Evolutionary conservation across 2,888 invertebrate species (phyloP), one percentile per base, ranked within the genome.

Genomic region (Mythimna vitellina): DNA sequence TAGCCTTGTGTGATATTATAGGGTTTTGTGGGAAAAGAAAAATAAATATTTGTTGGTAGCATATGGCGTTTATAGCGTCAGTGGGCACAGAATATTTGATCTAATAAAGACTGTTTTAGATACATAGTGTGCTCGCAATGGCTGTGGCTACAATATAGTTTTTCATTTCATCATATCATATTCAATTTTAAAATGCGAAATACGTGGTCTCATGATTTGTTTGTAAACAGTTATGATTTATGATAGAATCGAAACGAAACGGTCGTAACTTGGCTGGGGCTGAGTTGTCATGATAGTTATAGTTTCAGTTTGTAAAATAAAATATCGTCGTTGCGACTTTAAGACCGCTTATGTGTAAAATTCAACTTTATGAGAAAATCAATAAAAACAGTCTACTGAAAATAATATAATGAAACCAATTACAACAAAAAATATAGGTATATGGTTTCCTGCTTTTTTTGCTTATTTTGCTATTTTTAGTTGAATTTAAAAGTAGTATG

Each of bases 81-180:
- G 56, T 57, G 63, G 53, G 70, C 70, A 71, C 67, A 63, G 73
- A 76, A 79, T 85, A 83, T 85, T 82, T 82, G 85, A 79, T 68
- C 70, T 72, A 82, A 84, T 84, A 79, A 76, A 73, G 61, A 64
- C 57, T 29, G 51, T 10, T 53, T 49, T 49, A 51, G 56, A 32
- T 22, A 46, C 56, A 51, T 38, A 58, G 49, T 42, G 14, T 58
- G 22, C 20, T 53, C 12, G 29, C 32, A 56, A 22, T 14, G 54
- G 42, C 35, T 9, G 46, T 58, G 20, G 14, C 32, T 53, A 35
- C n/a, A 69, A n/a, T 72, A 46, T 58, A 14, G 46, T 60, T 25
- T 35, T 14, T 57, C 1, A 38, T 32, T 38, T 38, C n/a, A 8
- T 32, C 29, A 20, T 57, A 20, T 2, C 17, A 17, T 29, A 25